A percentile compares a stretch with the other conserved stretches of the same genome.
phyloP scores from a whole-genome alignment of 2,888 invertebrate genomes.

The Leucozona laternaria region DNA sequence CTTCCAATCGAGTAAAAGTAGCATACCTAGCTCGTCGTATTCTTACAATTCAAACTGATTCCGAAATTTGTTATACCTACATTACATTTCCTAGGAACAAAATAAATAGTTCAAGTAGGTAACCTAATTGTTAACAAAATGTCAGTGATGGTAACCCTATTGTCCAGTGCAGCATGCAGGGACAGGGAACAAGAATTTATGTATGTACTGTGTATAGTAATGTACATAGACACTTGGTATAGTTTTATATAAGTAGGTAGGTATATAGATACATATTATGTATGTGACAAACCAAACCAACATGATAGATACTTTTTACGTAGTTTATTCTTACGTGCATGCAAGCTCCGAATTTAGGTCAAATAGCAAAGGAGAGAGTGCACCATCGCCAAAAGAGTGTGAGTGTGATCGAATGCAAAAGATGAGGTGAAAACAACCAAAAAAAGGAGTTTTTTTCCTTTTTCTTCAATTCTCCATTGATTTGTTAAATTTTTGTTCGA shows the following conservation, averaged over 20 bases:
- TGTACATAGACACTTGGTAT: constrained; percentile 22
- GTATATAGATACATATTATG: background rate
- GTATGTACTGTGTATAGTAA: constrained; percentile 5
- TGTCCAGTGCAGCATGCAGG: constrained; percentile 19
- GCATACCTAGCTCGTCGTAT: too few relatives aligned
- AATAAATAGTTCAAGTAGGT: background rate
- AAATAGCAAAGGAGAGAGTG: constrained; percentile 74
- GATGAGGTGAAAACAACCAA: background rate
- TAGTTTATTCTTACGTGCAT: constrained; percentile 68
- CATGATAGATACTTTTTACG: constrained; percentile 67
- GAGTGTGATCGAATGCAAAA: constrained; percentile 66
- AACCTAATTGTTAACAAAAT: background rate
- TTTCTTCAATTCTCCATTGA: background rate
- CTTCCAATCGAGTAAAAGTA: too few relatives aligned
- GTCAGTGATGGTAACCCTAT: constrained; percentile 1
- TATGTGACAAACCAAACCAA: constrained; percentile 39
- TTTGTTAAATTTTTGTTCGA: background rate
- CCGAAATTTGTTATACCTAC: too few relatives aligned
- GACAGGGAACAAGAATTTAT: constrained; percentile 6
- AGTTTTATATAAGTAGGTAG: background rate
- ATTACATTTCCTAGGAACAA: background rate
- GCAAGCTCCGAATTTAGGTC: constrained; percentile 72
- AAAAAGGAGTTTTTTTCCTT: constrained; percentile 18
- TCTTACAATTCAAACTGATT: too few relatives aligned
- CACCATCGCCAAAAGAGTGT: constrained; percentile 34